phyloP scores from a whole-genome alignment of 1,140 invertebrate species.

The Ctenoplectra terminalis region DNA sequence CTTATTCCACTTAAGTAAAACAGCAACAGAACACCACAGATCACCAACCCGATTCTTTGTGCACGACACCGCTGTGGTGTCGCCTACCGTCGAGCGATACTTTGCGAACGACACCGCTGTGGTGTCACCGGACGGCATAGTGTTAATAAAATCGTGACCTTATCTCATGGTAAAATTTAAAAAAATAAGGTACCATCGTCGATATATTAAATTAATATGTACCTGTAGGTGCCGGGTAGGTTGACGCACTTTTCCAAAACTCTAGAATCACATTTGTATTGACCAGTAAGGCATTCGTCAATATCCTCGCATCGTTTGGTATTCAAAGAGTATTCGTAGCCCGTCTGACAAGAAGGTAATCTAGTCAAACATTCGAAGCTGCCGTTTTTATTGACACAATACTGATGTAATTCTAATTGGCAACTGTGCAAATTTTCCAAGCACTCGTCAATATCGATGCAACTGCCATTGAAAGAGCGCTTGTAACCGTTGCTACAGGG shows the following conservation, averaged over 20 bases:
- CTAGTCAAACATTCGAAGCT: constrained; percentile 81
- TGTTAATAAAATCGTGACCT: too few relatives aligned
- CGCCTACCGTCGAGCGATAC: too few relatives aligned
- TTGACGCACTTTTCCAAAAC: constrained; percentile 84
- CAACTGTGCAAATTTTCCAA: constrained; percentile 73
- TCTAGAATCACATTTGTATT: constrained; percentile 76
- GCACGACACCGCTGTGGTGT: too few relatives aligned
- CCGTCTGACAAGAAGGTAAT: constrained; percentile 72
- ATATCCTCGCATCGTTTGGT: constrained; percentile 84
- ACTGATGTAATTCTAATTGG: constrained; percentile 73
- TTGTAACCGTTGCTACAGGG: constrained; percentile 71
- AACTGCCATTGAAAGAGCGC: constrained; percentile 78
- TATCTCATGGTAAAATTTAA: too few relatives aligned
- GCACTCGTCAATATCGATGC: constrained; percentile 84
- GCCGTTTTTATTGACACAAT: constrained; percentile 84
- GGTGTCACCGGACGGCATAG: too few relatives aligned
- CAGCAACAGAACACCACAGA: too few relatives aligned
- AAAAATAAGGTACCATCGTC: too few relatives aligned
- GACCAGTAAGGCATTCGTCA: constrained; percentile 85
- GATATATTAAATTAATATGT: constrained; percentile 48
- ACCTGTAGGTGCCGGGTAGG: constrained; percentile 85
- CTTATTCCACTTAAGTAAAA: too few relatives aligned
- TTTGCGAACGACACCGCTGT: too few relatives aligned
- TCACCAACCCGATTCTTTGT: too few relatives aligned
- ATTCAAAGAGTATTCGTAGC: constrained; percentile 75